Evolutionary conservation across 2,888 invertebrate species (phyloP).

Genomic region (Scaptomyza polygonia): DNA sequence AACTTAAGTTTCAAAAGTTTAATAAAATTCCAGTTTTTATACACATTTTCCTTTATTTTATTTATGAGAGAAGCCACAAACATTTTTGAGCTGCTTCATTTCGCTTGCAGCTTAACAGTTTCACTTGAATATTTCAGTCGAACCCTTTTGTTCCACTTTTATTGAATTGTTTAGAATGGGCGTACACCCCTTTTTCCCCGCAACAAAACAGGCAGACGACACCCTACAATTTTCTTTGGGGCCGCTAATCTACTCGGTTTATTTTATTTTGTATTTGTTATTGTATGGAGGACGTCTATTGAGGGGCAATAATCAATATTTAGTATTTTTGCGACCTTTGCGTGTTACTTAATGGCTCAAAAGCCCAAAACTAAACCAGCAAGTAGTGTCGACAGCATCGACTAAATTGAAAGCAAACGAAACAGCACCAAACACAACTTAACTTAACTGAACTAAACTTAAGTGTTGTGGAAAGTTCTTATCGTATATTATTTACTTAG

Average conservation of each 20-base stretch:
- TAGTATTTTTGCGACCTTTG: slow-evolving; percentile 67
- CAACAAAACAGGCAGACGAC: not conserved
- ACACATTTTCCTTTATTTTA: slow-evolving; percentile 21
- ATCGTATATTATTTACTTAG: slow-evolving; percentile 42
- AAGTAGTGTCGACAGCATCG: slow-evolving; percentile 35
- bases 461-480: slow-evolving; percentile 33
- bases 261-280: slow-evolving; percentile 47
- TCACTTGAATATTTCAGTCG: slow-evolving; percentile 23
- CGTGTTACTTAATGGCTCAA: slow-evolving; percentile 61
- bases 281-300: slow-evolving; percentile 52
- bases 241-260: slow-evolving; percentile 1
- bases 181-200: too few relatives aligned
- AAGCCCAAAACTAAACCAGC: slow-evolving; percentile 40
- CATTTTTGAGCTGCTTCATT: slow-evolving; percentile 1
- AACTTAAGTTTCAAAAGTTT: slow-evolving; percentile 21
- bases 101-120: slow-evolving; percentile 26
- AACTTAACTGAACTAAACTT: slow-evolving; percentile 14
- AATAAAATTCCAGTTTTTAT: slow-evolving; percentile 19
- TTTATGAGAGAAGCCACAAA: slow-evolving; percentile 33
- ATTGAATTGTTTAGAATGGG: slow-evolving; percentile 25
- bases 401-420: slow-evolving; percentile 12
- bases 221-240: not conserved
- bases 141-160: slow-evolving; percentile 35
- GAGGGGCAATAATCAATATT: slow-evolving; percentile 67
- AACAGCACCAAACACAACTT: slow-evolving; percentile 19